These are phyloP conservation scores for Sebastes miniatus DNA, from an alignment of 2,797 vertebrate species.

Conservation along the genomic window DNA sequence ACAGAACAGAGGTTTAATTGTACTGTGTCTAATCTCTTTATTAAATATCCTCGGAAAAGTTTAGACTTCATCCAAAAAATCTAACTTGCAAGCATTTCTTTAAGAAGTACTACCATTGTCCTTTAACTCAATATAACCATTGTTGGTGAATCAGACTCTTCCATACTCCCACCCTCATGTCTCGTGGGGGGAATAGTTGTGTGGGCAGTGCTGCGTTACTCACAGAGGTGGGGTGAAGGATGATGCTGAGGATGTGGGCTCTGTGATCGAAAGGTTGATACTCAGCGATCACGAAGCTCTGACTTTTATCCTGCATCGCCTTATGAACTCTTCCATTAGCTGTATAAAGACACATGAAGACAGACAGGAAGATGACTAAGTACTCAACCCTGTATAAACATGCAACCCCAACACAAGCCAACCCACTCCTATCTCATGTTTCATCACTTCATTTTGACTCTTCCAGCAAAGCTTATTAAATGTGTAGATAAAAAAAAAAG, in stretches of 20 bases:
- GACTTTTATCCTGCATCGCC: constrained; percentile 16
- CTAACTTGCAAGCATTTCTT: background rate
- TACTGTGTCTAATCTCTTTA: background rate
- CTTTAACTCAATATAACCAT: background rate
- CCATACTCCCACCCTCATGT: background rate
- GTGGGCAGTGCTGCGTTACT: constrained; percentile 17
- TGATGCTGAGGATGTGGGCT: constrained; percentile 27
- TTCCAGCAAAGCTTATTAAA: background rate
- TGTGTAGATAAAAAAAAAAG: background rate
- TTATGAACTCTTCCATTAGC: constrained; percentile 77
- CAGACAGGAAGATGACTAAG: background rate
- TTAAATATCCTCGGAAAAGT: background rate
- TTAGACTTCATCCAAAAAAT: background rate
- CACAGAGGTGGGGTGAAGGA: constrained; percentile 60
- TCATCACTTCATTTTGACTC: background rate
- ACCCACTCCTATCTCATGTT: background rate
- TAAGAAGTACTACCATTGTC: background rate
- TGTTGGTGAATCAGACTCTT: background rate
- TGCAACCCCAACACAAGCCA: fast-evolving
- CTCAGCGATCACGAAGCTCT: constrained; percentile 67
- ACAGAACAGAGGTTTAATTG: background rate
- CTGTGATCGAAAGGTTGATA: constrained; percentile 48
- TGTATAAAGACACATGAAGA: constrained; percentile 9
- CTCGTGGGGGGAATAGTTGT: background rate
- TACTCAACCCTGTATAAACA: background rate